phyloP scores from a whole-genome alignment of 2,113 vertebrate genomes.

The Spermophilus dauricus region DNA sequence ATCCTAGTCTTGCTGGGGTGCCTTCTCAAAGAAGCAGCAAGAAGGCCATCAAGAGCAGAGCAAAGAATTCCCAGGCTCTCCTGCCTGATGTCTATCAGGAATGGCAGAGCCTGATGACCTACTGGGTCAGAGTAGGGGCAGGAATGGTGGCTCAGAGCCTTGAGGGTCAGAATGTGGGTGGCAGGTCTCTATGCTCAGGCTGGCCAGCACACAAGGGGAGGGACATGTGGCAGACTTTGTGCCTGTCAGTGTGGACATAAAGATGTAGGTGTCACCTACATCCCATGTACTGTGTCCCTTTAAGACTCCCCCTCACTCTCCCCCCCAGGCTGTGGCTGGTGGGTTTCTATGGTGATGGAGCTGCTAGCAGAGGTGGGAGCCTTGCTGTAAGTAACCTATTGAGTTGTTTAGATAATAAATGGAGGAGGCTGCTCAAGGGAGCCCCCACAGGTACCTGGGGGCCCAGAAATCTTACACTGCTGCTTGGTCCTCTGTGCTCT shows the following conservation, averaged over 20 bases:
- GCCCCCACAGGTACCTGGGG: background rate
- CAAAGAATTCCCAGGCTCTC: background rate
- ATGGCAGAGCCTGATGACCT: background rate
- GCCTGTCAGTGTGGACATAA: background rate
- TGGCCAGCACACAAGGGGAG: background rate
- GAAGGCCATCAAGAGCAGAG: background rate
- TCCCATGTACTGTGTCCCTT: slow-evolving; percentile 55
- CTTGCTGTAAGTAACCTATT: slow-evolving; percentile 6
- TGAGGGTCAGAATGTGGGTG: background rate
- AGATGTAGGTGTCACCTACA: slow-evolving; percentile 11
- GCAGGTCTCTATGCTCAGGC: background rate
- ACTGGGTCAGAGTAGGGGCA: background rate
- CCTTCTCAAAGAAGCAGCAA: background rate
- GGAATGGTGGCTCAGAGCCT: background rate
- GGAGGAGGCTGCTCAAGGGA: slow-evolving; percentile 50
- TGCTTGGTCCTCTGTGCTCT: background rate
- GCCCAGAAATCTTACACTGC: background rate
- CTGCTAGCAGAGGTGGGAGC: slow-evolving; percentile 35
- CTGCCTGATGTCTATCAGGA: background rate
- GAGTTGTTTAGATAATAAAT: slow-evolving; percentile 56
- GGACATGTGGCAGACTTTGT: background rate
- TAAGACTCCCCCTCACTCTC: slow-evolving; percentile 30
- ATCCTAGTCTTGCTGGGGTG: background rate
- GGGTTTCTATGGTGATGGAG: slow-evolving; percentile 79
- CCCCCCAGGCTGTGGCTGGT: slow-evolving; percentile 58